Conservation (phyloP, 53 echinoderm and acorn worm species). For the Temnopleurus reevesii region DNA sequence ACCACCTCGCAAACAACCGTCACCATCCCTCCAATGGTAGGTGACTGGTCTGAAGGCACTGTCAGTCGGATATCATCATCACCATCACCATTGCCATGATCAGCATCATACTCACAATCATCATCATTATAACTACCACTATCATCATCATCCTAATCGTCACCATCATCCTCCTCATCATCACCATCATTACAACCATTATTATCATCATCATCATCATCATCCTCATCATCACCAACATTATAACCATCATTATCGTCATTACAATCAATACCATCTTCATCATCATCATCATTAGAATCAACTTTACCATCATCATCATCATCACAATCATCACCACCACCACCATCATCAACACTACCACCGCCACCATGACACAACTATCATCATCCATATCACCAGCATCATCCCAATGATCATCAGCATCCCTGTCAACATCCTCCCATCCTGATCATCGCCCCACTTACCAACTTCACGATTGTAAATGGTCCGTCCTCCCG, state of each 20-base stretch:
- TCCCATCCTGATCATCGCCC: neutral
- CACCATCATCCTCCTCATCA: neutral
- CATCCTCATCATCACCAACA: neutral
- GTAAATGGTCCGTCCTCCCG: neutral
- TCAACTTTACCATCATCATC: slow-evolving; percentile 12
- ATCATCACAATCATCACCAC: neutral
- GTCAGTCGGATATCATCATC: slow-evolving; percentile 59
- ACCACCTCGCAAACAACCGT: slow-evolving; percentile 73
- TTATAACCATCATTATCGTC: neutral
- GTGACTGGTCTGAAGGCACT: slow-evolving; percentile 63
- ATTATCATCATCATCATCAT: neutral
- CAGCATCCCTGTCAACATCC: slow-evolving; percentile 34
- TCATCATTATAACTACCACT: neutral
- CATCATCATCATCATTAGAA: neutral
- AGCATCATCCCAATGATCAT: neutral
- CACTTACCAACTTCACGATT: slow-evolving; percentile 42
- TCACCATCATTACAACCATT: neutral
- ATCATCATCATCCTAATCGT: too few relatives aligned
- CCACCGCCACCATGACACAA: neutral
- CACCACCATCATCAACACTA: neutral
- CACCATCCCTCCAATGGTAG: slow-evolving; percentile 64
- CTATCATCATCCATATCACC: neutral
- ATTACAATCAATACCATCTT: neutral
- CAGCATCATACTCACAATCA: neutral
- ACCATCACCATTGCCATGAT: neutral